These are phyloP conservation scores for Cerastis rubricosa DNA, from an alignment of 2,888 invertebrate species.

Conservation along the genomic window DNA sequence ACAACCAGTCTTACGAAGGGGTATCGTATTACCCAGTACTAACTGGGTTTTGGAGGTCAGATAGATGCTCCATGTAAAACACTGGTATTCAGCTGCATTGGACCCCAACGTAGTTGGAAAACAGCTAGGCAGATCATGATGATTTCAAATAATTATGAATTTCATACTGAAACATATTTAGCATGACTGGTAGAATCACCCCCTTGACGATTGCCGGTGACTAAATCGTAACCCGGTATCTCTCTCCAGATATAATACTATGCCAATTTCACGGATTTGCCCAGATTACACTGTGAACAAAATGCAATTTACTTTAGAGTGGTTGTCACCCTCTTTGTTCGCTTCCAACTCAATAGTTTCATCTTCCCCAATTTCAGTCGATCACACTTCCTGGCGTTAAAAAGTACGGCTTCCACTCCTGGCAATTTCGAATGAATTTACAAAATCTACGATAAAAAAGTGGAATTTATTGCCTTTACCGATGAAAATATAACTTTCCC, in stretches of 20 bases:
- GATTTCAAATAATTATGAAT: not conserved
- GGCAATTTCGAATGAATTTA: slow-evolving; percentile 60
- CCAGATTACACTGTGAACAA: slow-evolving; percentile 51
- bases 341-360: slow-evolving; percentile 65
- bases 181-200: not conserved
- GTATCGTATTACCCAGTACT: no score
- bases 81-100: no score
- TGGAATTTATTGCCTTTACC: slow-evolving; percentile 65
- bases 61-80: no score
- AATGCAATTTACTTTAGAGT: slow-evolving; percentile 58
- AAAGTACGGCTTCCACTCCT: slow-evolving; percentile 50
- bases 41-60: no score
- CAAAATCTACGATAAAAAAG: slow-evolving; percentile 54
- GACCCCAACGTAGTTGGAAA: no score
- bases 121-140: not conserved
- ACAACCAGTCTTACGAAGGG: no score
- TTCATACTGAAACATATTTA: not conserved
- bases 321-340: slow-evolving; percentile 57
- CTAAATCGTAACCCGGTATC: not conserved
- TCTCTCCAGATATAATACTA: slow-evolving; percentile 3
- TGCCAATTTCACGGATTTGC: slow-evolving; percentile 20
- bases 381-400: slow-evolving; percentile 62
- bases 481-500: slow-evolving; percentile 68
- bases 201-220: not conserved
- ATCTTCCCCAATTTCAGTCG: slow-evolving; percentile 60